Percentiles rank a stretch among this genome's conserved stretches.
phyloP scores from a whole-genome alignment of 2,797 vertebrate species.

The Sebastes taczanowskii region DNA sequence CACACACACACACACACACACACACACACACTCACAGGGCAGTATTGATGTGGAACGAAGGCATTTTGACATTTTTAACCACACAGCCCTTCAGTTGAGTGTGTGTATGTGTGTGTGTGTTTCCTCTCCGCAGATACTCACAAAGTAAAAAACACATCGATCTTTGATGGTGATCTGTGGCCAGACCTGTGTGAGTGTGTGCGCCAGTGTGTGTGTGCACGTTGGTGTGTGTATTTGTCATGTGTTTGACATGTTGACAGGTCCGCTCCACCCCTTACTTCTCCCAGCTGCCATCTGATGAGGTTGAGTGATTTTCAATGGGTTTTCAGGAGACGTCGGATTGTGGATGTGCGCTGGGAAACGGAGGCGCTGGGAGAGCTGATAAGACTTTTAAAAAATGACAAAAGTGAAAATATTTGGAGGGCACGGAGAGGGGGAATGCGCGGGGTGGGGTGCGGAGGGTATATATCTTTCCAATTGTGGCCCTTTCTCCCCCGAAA shows the following conservation, averaged over 20 bases:
- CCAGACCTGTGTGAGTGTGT: slow-evolving; percentile 24
- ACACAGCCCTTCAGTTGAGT: neutral
- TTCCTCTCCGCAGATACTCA: neutral
- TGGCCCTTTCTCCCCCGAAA: neutral
- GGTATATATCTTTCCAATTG: neutral
- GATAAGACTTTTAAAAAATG: slow-evolving; percentile 53
- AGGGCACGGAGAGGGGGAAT: neutral
- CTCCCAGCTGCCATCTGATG: slow-evolving; percentile 79
- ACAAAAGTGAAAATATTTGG: slow-evolving; percentile 39
- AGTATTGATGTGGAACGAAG: slow-evolving; percentile 37
- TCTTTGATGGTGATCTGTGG: slow-evolving; percentile 37
- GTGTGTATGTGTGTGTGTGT: slow-evolving; percentile 10
- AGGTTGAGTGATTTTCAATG: slow-evolving; percentile 79
- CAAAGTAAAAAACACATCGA: slow-evolving; percentile 18
- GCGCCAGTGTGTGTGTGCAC: slow-evolving; percentile 1
- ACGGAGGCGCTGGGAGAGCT: slow-evolving; percentile 30
- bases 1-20: slow-evolving; percentile 4
- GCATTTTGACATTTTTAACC: slow-evolving; percentile 29
- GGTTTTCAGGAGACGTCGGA: slow-evolving; percentile 48
- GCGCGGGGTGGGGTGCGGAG: neutral
- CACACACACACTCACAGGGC: slow-evolving; percentile 25
- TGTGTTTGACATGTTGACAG: slow-evolving; percentile 81
- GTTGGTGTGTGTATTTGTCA: slow-evolving; percentile 54
- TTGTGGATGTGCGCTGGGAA: slow-evolving; percentile 66
- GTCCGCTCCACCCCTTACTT: slow-evolving; percentile 73